These are phyloP conservation scores for Porphyrio hochstetteri DNA, from an alignment of 2,113 vertebrate species.

Conservation along the genomic window DNA sequence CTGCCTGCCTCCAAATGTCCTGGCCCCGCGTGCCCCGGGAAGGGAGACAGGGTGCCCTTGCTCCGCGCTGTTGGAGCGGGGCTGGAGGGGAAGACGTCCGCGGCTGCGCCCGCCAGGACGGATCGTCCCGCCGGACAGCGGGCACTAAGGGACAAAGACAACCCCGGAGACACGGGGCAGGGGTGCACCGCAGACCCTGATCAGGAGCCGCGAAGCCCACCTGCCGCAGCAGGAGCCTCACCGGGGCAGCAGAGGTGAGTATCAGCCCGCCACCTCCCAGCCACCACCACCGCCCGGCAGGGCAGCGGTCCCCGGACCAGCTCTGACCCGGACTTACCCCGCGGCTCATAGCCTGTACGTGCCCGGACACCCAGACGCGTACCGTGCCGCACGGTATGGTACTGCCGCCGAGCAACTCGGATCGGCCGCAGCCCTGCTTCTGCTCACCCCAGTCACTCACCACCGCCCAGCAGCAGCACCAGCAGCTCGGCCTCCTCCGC, in stretches of 20 bases:
- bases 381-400: background rate
- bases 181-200: no score
- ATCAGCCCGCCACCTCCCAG: background rate
- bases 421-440: background rate
- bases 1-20: background rate
- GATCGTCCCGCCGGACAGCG: fast-evolving
- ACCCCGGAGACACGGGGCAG: background rate
- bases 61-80: no score
- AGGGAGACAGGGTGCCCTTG: background rate
- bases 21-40: no score
- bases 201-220: background rate
- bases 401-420: background rate
- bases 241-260: background rate
- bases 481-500: fast-evolving
- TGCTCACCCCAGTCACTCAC: background rate
- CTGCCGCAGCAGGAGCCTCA: background rate
- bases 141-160: background rate
- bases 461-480: background rate
- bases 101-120: background rate
- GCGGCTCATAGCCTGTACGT: background rate
- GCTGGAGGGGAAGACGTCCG: background rate
- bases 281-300: background rate
- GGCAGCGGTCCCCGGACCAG: background rate
- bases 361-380: background rate
- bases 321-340: background rate